phyloP scores from a whole-genome alignment of 2,888 invertebrate species.

The Drosophila tripunctata region DNA sequence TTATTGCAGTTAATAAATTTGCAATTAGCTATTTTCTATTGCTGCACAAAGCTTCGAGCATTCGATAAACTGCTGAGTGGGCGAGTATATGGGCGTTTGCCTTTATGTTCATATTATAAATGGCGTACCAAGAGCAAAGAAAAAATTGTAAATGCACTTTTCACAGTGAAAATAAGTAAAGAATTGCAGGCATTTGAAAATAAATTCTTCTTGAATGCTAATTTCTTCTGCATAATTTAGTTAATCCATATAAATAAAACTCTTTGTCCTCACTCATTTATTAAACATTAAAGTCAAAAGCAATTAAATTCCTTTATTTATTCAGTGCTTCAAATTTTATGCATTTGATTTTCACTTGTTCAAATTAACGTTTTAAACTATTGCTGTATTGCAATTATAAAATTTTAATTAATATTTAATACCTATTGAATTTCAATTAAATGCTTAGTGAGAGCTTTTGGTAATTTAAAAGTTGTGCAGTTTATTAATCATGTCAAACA shows the following conservation, averaged over 20 bases:
- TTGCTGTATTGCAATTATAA: no score
- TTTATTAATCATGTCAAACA: no score
- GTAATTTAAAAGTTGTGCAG: no score
- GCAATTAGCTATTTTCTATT: constrained; percentile 52
- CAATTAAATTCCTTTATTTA: constrained; percentile 30
- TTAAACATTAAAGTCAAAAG: constrained; percentile 44
- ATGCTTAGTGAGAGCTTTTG: no score
- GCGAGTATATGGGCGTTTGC: neutral
- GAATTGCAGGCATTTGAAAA: constrained; percentile 6
- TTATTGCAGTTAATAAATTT: constrained; percentile 74
- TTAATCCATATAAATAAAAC: no score
- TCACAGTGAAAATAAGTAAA: no score
- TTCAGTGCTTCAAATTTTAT: constrained; percentile 15
- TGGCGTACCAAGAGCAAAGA: constrained; percentile 2
- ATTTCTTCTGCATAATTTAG: constrained; percentile 30
- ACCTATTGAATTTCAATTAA: no score
- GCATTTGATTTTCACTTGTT: constrained; percentile 13
- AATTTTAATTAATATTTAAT: no score
- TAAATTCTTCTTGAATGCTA: constrained; percentile 22
- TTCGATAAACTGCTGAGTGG: constrained; percentile 1
- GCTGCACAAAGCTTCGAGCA: neutral
- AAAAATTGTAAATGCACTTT: constrained; percentile 42
- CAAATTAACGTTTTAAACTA: no score
- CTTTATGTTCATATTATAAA: constrained; percentile 36
- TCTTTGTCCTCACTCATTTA: no score